These are phyloP conservation scores for Neomorphus geoffroyi DNA, from an alignment of 2,797 vertebrate species.

Conservation along the genomic window DNA sequence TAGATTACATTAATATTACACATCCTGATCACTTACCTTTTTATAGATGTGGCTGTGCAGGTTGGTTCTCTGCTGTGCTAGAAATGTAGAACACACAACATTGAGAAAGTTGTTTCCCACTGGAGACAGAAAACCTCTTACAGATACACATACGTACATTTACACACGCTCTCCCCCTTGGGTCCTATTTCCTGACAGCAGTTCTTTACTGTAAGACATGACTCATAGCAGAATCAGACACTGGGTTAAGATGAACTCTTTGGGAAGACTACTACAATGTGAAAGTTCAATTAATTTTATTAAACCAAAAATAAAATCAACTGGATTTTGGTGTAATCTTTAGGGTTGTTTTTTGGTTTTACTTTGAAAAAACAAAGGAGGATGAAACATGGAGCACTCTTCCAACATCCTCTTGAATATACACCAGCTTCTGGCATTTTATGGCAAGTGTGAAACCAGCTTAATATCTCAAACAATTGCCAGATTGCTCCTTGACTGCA, in stretches of 20 bases:
- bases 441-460: neutral
- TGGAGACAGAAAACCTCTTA: neutral
- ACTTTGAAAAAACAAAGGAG: neutral
- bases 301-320: neutral
- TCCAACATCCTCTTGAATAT: neutral
- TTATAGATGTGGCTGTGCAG: neutral
- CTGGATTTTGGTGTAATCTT: neutral
- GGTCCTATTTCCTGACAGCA: neutral
- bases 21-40: neutral
- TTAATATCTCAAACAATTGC: neutral
- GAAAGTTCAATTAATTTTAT: neutral
- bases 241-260: neutral
- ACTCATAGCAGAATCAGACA: neutral
- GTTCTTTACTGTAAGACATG: neutral
- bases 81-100: rapidly evolving
- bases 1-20: neutral
- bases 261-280: neutral
- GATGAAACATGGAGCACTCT: neutral
- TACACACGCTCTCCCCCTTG: rapidly evolving
- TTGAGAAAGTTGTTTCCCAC: neutral
- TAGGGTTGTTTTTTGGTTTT: neutral
- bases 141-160: rapidly evolving
- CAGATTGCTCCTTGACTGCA: neutral
- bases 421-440: neutral
- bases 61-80: neutral